These are phyloP conservation scores for Drosophila barbarae DNA, from an alignment of 2,888 invertebrate species.

Conservation along the genomic window DNA sequence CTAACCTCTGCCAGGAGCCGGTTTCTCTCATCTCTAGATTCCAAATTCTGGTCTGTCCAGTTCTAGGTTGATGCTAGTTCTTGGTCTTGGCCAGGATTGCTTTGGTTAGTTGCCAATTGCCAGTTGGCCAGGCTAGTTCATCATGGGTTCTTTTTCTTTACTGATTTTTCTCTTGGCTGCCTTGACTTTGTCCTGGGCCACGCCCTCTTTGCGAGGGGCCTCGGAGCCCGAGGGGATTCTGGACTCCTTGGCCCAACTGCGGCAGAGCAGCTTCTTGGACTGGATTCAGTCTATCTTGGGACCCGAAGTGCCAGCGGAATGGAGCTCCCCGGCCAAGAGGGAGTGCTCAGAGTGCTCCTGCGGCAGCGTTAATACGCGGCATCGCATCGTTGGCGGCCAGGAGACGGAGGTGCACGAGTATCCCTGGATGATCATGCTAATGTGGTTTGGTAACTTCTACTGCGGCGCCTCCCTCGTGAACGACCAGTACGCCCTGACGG, in stretches of 20 bases:
- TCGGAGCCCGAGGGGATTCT: slow-evolving; percentile 61
- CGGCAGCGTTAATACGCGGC: slow-evolving; percentile 84
- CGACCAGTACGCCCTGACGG: slow-evolving; percentile 87
- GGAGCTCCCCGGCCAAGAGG: slow-evolving; percentile 52
- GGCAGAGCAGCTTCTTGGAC: slow-evolving; percentile 69
- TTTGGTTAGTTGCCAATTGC: slow-evolving; percentile 63
- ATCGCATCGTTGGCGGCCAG: slow-evolving; percentile 89
- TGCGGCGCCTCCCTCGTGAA: slow-evolving; percentile 89
- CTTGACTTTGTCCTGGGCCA: slow-evolving; percentile 37
- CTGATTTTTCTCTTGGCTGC: slow-evolving; percentile 6
- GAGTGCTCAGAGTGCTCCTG: slow-evolving; percentile 80
- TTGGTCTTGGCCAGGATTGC: slow-evolving; percentile 36
- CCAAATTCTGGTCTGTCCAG: slow-evolving; percentile 33
- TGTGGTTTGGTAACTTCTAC: slow-evolving; percentile 82
- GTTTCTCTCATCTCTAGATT: slow-evolving; percentile 23
- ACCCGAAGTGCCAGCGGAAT: slow-evolving; percentile 48
- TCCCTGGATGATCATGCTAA: slow-evolving; percentile 86
- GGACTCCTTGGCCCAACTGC: slow-evolving; percentile 48
- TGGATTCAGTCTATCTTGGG: slow-evolving; percentile 72
- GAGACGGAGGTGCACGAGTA: slow-evolving; percentile 86
- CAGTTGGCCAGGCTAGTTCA: slow-evolving; percentile 58
- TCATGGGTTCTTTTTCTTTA: slow-evolving; percentile 46
- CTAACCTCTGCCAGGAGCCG: slow-evolving; percentile 52
- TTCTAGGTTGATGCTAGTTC: slow-evolving; percentile 9
- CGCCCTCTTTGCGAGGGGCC: slow-evolving; percentile 43